These are phyloP conservation scores for Danaus chrysippus DNA, from an alignment of 2,888 invertebrate genomes.

Conservation along the genomic window DNA sequence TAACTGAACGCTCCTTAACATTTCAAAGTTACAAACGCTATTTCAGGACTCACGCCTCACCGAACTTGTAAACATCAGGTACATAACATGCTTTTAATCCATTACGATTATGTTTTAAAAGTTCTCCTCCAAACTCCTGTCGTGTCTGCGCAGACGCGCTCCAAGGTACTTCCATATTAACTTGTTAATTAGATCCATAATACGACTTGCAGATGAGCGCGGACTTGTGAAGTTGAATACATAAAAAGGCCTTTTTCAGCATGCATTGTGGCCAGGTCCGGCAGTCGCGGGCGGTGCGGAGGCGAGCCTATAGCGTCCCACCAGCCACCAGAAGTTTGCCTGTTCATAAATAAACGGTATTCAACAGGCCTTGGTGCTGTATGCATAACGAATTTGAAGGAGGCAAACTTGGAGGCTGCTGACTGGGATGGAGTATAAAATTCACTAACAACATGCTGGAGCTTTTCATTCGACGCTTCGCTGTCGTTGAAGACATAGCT, in stretches of 20 bases:
- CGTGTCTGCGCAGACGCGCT: conserved; percentile 72
- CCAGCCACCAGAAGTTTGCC: conserved; percentile 79
- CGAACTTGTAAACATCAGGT: conserved; percentile 52
- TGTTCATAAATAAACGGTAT: conserved; percentile 81
- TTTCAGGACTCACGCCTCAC: conserved; percentile 44
- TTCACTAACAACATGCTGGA: conserved; percentile 79
- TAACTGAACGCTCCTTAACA: conserved; percentile 77
- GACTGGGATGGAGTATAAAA: conserved; percentile 79
- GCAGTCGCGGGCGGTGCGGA: conserved; percentile 39
- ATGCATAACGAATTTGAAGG: conserved; percentile 81
- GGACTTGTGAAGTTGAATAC: conserved; percentile 83
- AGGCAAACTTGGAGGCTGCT: conserved; percentile 80
- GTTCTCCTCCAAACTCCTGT: conserved; percentile 30
- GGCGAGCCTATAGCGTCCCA: conserved; percentile 74
- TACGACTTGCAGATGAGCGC: conserved; percentile 92
- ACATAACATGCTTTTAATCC: conserved; percentile 46
- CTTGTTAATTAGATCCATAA: conserved; percentile 94
- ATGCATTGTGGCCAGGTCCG: conserved; percentile 68
- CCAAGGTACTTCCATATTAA: conserved; percentile 90
- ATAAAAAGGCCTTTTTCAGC: conserved; percentile 83
- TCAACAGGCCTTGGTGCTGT: conserved; percentile 81
- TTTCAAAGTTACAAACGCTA: conserved; percentile 73
- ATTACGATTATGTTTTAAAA: conserved; percentile 35
- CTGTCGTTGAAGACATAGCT: conserved; percentile 76
- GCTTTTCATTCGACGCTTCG: conserved; percentile 77